Evolutionary conservation across 1,140 invertebrate species (phyloP).

Genomic region (Vanessa atalanta): DNA sequence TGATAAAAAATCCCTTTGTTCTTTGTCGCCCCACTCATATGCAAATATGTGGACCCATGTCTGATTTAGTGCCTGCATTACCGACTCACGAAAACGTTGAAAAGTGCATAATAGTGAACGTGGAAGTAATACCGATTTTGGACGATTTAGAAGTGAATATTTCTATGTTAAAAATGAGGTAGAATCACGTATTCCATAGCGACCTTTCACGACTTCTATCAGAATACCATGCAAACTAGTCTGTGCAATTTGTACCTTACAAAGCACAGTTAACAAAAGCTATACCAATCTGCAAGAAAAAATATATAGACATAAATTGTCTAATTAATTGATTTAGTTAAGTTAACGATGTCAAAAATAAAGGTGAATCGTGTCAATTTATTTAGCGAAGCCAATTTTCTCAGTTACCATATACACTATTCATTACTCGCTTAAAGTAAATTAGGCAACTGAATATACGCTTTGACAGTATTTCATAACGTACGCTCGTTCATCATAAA

Average conservation of each 20-base stretch:
- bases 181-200: slow-evolving; percentile 6
- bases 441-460: background rate
- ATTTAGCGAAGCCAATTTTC: no score
- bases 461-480: slow-evolving; percentile 30
- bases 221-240: background rate
- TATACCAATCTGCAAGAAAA: no score
- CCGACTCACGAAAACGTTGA: slow-evolving; percentile 64
- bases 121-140: slow-evolving; percentile 18
- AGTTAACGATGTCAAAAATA: background rate
- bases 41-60: slow-evolving; percentile 64
- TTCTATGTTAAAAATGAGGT: slow-evolving; percentile 2
- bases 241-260: background rate
- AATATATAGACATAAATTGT: no score
- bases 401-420: no score
- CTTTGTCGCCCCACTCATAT: slow-evolving; percentile 74
- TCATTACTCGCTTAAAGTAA: background rate
- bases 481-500: slow-evolving; percentile 41
- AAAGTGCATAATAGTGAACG: slow-evolving; percentile 49
- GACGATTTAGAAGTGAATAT: slow-evolving; percentile 19
- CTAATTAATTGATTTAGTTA: no score
- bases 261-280: background rate
- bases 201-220: background rate
- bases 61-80: slow-evolving; percentile 71
- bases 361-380: background rate
- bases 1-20: slow-evolving; percentile 66